Evolutionary conservation across 2,797 vertebrate species (phyloP).

Genomic region (Pantherophis vulpinus): DNA sequence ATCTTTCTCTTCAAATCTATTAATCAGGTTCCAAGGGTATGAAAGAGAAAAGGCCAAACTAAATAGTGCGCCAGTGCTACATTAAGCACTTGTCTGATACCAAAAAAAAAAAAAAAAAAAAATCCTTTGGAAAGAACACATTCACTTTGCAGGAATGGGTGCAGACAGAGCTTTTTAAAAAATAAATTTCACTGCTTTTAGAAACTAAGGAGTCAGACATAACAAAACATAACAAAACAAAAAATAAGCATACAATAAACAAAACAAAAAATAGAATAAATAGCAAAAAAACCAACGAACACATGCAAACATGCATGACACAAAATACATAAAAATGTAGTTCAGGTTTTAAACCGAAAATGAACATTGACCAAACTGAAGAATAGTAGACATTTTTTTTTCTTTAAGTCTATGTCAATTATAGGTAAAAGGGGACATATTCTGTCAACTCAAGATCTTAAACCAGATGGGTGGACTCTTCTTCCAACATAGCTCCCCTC

Average conservation of each 20-base stretch:
- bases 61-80: background rate
- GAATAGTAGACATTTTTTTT: background rate
- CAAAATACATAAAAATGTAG: background rate
- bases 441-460: background rate
- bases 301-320: background rate
- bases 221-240: background rate
- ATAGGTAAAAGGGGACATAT: background rate
- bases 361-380: background rate
- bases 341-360: background rate
- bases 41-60: background rate
- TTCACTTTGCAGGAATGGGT: background rate
- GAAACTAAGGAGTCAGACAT: background rate
- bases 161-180: background rate
- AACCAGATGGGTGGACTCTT: background rate
- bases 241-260: background rate
- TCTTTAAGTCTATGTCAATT: background rate
- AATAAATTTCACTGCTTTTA: background rate
- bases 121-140: background rate
- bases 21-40: background rate
- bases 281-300: background rate
- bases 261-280: background rate
- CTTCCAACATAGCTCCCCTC: background rate
- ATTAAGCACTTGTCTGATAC: background rate
- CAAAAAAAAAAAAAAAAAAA: no score
- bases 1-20: background rate